These are phyloP conservation scores for Suillia variegata DNA, from an alignment of 2,888 invertebrate genomes.

Conservation along the genomic window DNA sequence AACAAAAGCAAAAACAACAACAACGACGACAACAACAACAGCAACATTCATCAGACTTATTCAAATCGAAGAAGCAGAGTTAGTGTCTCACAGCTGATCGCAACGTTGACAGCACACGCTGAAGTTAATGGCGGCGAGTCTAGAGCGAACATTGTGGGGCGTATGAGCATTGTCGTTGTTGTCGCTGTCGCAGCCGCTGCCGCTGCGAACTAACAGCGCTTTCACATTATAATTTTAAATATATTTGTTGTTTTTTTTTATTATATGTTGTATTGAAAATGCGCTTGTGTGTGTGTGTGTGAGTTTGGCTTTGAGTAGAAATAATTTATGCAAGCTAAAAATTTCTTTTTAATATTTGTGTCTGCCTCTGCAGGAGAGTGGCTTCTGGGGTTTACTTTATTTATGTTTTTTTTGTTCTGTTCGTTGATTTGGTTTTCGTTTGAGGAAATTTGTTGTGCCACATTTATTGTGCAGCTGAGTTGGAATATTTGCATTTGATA, in stretches of 20 bases:
- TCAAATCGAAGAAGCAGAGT: constrained; percentile 50
- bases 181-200: too few relatives aligned
- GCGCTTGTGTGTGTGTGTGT: neutral
- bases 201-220: constrained; percentile 37
- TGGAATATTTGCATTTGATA: too few relatives aligned
- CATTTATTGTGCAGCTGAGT: too few relatives aligned
- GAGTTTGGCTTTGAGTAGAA: neutral
- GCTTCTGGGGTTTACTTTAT: too few relatives aligned
- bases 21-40: constrained; percentile 36
- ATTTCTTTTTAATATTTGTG: too few relatives aligned
- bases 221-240: constrained; percentile 45
- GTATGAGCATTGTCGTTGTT: too few relatives aligned
- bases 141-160: constrained; percentile 14
- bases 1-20: constrained; percentile 37
- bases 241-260: too few relatives aligned
- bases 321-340: too few relatives aligned
- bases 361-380: too few relatives aligned
- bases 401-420: too few relatives aligned
- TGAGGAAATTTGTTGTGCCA: too few relatives aligned
- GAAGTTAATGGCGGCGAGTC: neutral
- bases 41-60: constrained; percentile 41
- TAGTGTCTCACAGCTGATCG: constrained; percentile 46
- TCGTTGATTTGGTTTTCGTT: too few relatives aligned
- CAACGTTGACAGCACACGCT: neutral
- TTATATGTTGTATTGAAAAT: constrained; percentile 20